Percentiles rank a stretch among this genome's conserved stretches.
These are phyloP conservation scores for Trogon surrucura DNA, from an alignment of 2,113 vertebrate genomes.

Conservation along the genomic window DNA sequence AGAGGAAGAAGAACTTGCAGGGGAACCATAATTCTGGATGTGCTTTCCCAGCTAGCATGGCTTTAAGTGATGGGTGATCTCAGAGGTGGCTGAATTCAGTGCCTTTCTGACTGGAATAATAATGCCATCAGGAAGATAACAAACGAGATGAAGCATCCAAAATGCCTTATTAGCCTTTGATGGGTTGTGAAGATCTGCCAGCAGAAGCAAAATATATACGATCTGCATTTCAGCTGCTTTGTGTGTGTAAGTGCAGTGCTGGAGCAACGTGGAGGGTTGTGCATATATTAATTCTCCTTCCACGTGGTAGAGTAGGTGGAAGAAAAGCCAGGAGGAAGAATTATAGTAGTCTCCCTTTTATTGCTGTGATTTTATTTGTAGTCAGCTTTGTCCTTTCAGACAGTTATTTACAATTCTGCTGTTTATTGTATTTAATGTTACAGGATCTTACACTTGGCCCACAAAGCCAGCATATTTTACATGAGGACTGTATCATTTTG, in stretches of 20 bases:
- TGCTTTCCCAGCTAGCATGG: neutral
- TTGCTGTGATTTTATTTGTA: neutral
- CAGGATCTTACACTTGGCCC: neutral
- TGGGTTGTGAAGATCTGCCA: neutral
- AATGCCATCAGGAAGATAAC: slow-evolving; percentile 25
- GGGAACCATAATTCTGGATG: neutral
- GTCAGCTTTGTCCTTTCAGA: slow-evolving; percentile 20
- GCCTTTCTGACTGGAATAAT: slow-evolving; percentile 47
- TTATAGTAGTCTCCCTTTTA: neutral
- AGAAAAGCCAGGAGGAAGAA: slow-evolving; percentile 7
- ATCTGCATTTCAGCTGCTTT: slow-evolving; percentile 18
- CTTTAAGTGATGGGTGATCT: neutral
- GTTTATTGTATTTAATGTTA: neutral
- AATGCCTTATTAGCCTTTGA: neutral
- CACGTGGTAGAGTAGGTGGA: neutral
- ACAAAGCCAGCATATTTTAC: neutral
- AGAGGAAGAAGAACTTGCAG: neutral
- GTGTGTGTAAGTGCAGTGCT: neutral
- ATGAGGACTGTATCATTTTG: neutral
- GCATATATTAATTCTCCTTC: neutral
- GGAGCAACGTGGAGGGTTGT: neutral
- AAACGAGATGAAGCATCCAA: neutral
- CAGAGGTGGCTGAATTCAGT: neutral
- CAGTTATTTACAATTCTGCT: slow-evolving; percentile 13
- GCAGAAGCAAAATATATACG: neutral